Conservation (phyloP, 64 coral and sea anemone genomes). For the Stichodactyla helianthus region DNA sequence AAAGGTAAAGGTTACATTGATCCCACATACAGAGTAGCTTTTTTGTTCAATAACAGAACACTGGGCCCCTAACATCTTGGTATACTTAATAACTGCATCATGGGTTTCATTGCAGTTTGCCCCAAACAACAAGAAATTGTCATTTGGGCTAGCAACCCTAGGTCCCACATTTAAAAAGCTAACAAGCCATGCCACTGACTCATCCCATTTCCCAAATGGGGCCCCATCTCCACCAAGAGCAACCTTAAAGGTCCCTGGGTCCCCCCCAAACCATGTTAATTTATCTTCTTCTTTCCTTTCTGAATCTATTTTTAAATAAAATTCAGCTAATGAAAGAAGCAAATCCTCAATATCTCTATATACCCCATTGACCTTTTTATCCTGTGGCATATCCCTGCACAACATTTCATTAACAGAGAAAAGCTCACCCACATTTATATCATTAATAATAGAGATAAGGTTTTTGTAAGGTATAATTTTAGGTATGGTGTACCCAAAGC, state of each 20-base stretch:
- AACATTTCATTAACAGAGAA: slow-evolving; percentile 22
- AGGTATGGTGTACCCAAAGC: slow-evolving; percentile 44
- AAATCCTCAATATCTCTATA: slow-evolving; percentile 51
- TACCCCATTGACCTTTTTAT: slow-evolving; percentile 41
- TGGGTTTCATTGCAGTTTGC: slow-evolving; percentile 83
- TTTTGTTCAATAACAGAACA: slow-evolving; percentile 8
- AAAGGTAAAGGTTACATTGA: slow-evolving; percentile 45
- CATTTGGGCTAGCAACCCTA: slow-evolving; percentile 56
- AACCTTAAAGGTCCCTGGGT: slow-evolving; percentile 48
- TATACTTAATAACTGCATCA: not conserved
- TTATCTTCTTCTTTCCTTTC: slow-evolving; percentile 45
- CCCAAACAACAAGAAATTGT: slow-evolving; percentile 62
- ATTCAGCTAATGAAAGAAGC: slow-evolving; percentile 29
- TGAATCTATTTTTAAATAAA: slow-evolving; percentile 52
- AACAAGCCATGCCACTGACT: slow-evolving; percentile 54
- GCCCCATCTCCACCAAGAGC: slow-evolving; percentile 17
- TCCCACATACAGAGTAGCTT: slow-evolving; percentile 14
- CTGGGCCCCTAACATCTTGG: not conserved
- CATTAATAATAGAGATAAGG: slow-evolving; percentile 27
- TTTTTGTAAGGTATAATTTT: slow-evolving; percentile 37
- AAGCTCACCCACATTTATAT: slow-evolving; percentile 36
- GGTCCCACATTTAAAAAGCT: slow-evolving; percentile 79
- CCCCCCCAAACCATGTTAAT: slow-evolving; percentile 49
- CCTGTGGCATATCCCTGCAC: slow-evolving; percentile 21
- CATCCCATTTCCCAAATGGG: slow-evolving; percentile 36